A percentile compares a stretch with the other conserved stretches of the same genome.
phyloP scores from a whole-genome alignment of 1,140 invertebrate species.

The Rhagoletis pomonella region DNA sequence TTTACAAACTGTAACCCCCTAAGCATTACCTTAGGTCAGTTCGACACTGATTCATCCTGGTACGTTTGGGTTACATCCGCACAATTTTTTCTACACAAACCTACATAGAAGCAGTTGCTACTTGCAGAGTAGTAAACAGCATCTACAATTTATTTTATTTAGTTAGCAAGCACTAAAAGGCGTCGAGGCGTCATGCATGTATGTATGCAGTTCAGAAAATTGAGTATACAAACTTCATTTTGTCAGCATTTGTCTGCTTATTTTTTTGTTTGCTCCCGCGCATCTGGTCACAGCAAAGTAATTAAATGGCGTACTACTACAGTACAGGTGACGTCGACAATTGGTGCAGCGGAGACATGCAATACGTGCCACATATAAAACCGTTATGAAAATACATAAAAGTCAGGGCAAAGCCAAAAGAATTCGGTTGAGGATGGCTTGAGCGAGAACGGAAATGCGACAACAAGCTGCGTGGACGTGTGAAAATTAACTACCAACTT shows the following conservation, averaged over 20 bases:
- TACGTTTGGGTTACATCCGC: too few relatives aligned
- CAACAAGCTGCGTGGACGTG: constrained; percentile 36
- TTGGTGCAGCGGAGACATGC: background rate
- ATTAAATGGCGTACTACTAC: constrained; percentile 1
- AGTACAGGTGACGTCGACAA: background rate
- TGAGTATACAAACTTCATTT: constrained; percentile 3
- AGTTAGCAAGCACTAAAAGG: background rate
- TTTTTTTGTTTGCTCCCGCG: background rate
- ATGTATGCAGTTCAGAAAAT: too few relatives aligned
- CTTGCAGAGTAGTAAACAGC: too few relatives aligned
- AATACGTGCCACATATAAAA: background rate
- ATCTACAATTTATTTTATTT: too few relatives aligned
- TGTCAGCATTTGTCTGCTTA: background rate
- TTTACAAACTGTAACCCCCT: too few relatives aligned
- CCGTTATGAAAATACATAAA: constrained; percentile 37
- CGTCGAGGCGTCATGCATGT: too few relatives aligned
- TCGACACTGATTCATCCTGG: too few relatives aligned
- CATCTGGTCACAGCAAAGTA: background rate
- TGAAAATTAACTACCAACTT: constrained; percentile 38
- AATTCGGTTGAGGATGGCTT: background rate
- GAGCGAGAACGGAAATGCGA: constrained; percentile 17
- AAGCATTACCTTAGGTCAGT: too few relatives aligned
- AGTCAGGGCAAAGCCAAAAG: background rate
- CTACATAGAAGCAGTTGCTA: too few relatives aligned
- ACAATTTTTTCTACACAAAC: too few relatives aligned